These are phyloP conservation scores for Ginglymostoma cirratum DNA, from an alignment of 2,113 vertebrate genomes.

Conservation along the genomic window DNA sequence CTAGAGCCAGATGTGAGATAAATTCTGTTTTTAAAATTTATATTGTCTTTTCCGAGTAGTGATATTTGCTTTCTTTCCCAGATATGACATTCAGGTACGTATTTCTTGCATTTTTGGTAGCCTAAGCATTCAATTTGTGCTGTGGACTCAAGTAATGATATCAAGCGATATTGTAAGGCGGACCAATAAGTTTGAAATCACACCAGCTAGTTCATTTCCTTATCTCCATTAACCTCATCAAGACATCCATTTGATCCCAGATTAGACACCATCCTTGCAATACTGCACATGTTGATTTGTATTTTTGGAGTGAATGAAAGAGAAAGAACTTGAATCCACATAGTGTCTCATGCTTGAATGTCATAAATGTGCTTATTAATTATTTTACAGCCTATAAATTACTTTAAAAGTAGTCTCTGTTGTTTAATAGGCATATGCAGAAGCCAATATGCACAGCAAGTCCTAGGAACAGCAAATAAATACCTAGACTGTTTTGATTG, in stretches of 20 bases:
- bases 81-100: not conserved
- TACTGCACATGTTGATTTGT: not conserved
- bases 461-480: not conserved
- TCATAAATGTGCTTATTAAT: not conserved
- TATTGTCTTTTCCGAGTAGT: not conserved
- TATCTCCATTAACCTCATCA: not conserved
- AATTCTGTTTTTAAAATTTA: not conserved
- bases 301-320: not conserved
- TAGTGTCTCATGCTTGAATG: not conserved
- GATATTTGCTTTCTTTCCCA: not conserved
- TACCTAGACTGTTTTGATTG: not conserved
- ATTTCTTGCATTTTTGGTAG: not conserved
- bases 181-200: not conserved
- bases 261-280: not conserved
- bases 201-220: not conserved
- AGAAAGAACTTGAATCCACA: not conserved
- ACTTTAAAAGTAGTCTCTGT: not conserved
- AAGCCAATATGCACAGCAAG: not conserved
- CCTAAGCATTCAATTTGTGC: not conserved
- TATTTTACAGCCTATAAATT: not conserved
- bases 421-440: not conserved
- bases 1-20: not conserved
- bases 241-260: not conserved
- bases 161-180: not conserved
- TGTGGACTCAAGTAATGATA: not conserved